Conservation (phyloP, 1,140 invertebrate species). For the Pteromalus puparum region DNA sequence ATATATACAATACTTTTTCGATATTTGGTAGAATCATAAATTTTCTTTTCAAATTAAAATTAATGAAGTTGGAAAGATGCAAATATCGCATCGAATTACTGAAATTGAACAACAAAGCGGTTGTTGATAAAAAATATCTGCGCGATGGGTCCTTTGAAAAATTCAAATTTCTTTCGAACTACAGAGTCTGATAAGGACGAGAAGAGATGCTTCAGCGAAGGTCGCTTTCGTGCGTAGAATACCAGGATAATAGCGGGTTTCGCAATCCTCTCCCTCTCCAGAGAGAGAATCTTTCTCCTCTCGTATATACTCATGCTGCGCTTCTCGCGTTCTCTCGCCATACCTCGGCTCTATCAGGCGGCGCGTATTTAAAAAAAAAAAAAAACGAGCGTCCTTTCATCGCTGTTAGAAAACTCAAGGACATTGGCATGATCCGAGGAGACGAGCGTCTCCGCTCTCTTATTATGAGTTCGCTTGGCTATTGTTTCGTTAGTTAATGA, state of each 20-base stretch:
- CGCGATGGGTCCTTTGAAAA: no score
- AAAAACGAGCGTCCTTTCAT: no score
- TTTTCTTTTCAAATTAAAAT: no score
- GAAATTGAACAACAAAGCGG: no score
- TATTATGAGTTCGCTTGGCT: constrained; percentile 1
- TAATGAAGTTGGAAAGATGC: no score
- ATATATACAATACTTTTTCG: no score
- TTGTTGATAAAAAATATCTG: no score
- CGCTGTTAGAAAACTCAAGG: constrained; percentile 15
- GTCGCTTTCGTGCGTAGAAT: neutral
- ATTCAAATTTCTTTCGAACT: no score
- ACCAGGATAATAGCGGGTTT: constrained; percentile 30
- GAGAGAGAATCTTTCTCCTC: constrained; percentile 50
- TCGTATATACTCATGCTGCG: neutral
- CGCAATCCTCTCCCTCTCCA: constrained; percentile 6
- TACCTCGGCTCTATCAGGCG: neutral
- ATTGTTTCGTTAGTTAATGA: constrained; percentile 49
- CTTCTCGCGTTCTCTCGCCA: neutral
- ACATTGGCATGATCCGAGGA: neutral
- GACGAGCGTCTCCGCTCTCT: neutral
- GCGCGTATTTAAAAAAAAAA: no score
- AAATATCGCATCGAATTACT: no score
- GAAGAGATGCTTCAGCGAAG: neutral
- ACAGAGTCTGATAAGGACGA: neutral
- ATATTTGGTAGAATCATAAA: no score